Percentiles rank a stretch among this genome's conserved stretches.
phyloP scores from a whole-genome alignment of 2,888 invertebrate species.

The Baccha elongata region DNA sequence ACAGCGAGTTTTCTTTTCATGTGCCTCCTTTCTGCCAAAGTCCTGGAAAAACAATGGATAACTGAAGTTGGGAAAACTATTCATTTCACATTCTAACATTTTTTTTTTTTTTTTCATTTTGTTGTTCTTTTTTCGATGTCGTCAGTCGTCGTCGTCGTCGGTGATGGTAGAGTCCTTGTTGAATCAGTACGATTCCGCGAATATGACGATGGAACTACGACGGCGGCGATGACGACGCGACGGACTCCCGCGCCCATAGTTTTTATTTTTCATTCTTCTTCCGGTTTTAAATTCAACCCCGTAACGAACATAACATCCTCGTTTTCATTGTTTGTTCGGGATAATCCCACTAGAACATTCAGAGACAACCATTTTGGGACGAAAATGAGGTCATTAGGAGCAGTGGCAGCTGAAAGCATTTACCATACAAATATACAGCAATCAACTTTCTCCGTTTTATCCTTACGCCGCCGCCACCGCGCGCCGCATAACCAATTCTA shows the following conservation, averaged over 20 bases:
- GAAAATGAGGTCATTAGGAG: conserved; percentile 72
- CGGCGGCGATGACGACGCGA: conserved; percentile 12
- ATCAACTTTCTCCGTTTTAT: conserved; percentile 59
- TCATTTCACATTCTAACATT: conserved; percentile 47
- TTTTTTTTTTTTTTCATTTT: conserved; percentile 5
- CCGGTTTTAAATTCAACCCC: conserved; percentile 68
- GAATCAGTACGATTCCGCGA: conserved; percentile 40
- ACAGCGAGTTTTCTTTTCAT: conserved; percentile 49
- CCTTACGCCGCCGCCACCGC: neutral
- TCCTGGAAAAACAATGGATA: conserved; percentile 57
- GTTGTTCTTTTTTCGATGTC: conserved; percentile 10
- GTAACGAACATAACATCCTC: conserved; percentile 68
- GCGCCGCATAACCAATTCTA: conserved; percentile 47
- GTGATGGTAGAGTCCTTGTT: neutral
- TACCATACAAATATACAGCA: conserved; percentile 63
- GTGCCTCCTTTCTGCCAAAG: conserved; percentile 14
- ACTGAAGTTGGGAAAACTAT: conserved; percentile 58
- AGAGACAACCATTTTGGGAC: conserved; percentile 61
- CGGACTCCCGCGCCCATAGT: conserved; percentile 40
- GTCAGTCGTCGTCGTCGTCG: too few relatives aligned
- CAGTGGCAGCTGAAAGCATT: conserved; percentile 67
- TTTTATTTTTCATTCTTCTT: conserved; percentile 51
- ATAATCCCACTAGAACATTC: conserved; percentile 63
- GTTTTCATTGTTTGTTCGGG: conserved; percentile 67
- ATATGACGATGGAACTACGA: neutral